Conservation (phyloP, 2,797 vertebrate genomes). For the Chiroxiphia lanceolata region DNA sequence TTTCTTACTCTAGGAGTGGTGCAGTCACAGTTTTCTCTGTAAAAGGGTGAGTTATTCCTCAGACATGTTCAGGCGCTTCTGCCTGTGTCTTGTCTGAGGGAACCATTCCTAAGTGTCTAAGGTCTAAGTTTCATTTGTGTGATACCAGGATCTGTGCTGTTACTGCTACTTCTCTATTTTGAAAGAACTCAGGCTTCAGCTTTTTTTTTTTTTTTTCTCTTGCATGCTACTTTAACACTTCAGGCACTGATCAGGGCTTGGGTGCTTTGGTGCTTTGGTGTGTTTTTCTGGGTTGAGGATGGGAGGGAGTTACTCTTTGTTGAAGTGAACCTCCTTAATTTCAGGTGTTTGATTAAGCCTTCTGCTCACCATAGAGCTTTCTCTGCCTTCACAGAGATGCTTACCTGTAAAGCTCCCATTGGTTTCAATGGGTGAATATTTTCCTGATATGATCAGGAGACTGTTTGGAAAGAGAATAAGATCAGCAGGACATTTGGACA, state of each 20-base stretch:
- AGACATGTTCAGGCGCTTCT: background rate
- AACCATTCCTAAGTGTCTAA: background rate
- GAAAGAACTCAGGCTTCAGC: background rate
- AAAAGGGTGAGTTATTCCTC: background rate
- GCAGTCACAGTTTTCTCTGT: background rate
- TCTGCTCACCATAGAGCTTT: background rate
- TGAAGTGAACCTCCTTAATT: background rate
- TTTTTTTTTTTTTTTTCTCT: fast-evolving
- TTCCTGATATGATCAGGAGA: background rate
- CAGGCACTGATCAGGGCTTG: background rate
- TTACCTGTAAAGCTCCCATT: background rate
- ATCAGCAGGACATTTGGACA: background rate
- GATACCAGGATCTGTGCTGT: background rate
- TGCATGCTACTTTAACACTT: background rate
- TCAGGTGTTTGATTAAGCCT: background rate
- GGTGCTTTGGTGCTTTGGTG: background rate
- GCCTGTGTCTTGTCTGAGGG: background rate
- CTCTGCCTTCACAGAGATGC: background rate
- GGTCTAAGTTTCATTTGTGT: background rate
- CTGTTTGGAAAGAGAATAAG: background rate
- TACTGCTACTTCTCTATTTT: conserved; percentile 30
- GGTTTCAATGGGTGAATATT: background rate
- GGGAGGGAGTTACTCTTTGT: background rate
- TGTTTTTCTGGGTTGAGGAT: background rate
- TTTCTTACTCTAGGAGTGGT: background rate